Base-by-base conservation (phyloP, 2,888 invertebrate species). In the Elegia similella region DNA sequence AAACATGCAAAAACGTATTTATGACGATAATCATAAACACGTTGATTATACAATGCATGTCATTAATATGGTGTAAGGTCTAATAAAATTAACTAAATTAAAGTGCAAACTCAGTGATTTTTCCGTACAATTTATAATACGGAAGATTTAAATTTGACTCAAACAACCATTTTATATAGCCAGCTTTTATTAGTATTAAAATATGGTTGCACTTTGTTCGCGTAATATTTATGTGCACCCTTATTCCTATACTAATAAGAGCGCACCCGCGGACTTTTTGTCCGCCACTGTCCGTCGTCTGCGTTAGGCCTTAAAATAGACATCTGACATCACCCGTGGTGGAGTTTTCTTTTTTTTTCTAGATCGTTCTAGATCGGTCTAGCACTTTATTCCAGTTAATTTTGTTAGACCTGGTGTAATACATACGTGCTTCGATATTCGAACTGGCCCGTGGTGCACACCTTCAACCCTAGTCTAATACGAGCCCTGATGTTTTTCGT, bases 1-100 rank as follows among this genome's bases (percentile, higher is more conserved):
- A 70, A 64, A 63, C 30, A 23, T 43, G 42, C n/a, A 42, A 44
- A 17, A 44, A 70, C 66, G 23, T 64, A 64, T 57, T 62, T 65
- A 62, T 16, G 8, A 70, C 62, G 71, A 69, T 16, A 30, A 2
- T 29, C 17, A 44, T 44, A 32, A 15, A 32, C 32, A 48, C n/a
- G 48, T 15, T 32, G 46, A n/a, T 23, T 23, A 23, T 3, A 46
- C 15, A 7, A 43, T 43, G 23, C 46, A 23, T 23, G 16, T 29
- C 32, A 42, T 23, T 42, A 38, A 54, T 10, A 8, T 34, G 29
- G 30, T 29, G 12, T 38, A 38, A 38, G 16, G n/a, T 15, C 10
- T 34, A 50, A 34, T 34, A 50, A 50, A 50, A 50, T 50, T 17
- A 50, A 50, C 48, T 29, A 0, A 1, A 16, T 46, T 6, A 23